Evolutionary conservation across 2,113 vertebrate genomes (phyloP), one percentile per base, ranked within the genome.

Genomic region (Oxygymnocypris stewartii): DNA sequence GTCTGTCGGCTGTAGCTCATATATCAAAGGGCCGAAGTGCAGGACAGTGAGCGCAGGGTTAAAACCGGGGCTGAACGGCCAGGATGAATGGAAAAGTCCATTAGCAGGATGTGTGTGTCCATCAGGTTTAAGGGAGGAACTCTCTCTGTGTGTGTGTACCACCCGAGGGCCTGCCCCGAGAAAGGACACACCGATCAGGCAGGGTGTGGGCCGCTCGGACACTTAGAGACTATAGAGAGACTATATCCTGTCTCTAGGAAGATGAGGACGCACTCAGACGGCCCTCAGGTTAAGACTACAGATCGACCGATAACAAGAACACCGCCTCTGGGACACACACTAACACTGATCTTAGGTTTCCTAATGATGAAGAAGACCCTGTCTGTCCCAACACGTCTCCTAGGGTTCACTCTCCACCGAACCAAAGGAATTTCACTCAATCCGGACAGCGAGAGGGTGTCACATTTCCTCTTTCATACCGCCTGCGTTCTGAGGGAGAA

Each of bases 191-290:
- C 28, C 6, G 79, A 82, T 80, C 84, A 82, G 78, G 63, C 65
- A 78, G 86, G 79, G 88, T 71, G 86, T 88, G 81, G 86, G 47
- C 84, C 13, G 83, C 74, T 87, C 14, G 54, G 78, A 82, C 79
- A 79, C 85, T 74, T n/a, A n/a, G n/a, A n/a, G n/a, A n/a, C n/a
- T n/a, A n/a, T n/a, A n/a, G 40, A 71, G 76, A 86, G 85, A 74
- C 79, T 82, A 65, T 87, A 88, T 85, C n/a, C 91, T 92, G 85
- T 93, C 90, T 91, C 90, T 90, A 1, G 85, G 84, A 85, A 85
- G 88, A 91, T 35, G 88, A 88, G 49, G 79, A 83, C 1, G 5
- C 49, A 79, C 75, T 88, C 67, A 87, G 84, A 85, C 85, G 73
- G 82, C 89, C 37, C 91, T 92, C 75, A 92, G 88, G 54, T 80